Evolutionary conservation across 2,113 vertebrate genomes (phyloP).

Genomic region (Nesoenas mayeri): DNA sequence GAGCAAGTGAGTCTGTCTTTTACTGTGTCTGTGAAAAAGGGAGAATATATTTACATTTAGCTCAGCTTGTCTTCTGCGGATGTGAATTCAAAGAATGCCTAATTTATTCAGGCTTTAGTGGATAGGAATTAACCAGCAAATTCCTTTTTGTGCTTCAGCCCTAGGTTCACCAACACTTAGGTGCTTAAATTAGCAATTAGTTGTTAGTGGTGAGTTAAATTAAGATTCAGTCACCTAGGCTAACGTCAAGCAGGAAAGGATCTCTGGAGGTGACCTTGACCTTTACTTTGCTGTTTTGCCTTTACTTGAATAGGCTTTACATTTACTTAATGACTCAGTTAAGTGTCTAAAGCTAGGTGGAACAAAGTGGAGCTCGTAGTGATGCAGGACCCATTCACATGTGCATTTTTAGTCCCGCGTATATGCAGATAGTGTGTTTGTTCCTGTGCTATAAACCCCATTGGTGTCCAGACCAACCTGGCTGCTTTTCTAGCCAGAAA

Average conservation of each 20-base stretch:
- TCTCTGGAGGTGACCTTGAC: background rate
- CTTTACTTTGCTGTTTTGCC: background rate
- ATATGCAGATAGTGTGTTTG: rapidly evolving
- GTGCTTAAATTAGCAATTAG: background rate
- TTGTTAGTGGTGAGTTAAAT: background rate
- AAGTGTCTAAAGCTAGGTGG: background rate
- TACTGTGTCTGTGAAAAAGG: background rate
- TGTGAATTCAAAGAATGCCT: background rate
- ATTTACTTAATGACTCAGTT: background rate
- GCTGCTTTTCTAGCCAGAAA: background rate
- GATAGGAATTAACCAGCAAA: background rate
- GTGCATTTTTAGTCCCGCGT: background rate
- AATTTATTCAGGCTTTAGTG: background rate
- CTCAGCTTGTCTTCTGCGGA: background rate
- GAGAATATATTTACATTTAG: background rate
- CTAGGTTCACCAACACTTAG: background rate
- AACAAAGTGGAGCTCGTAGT: background rate
- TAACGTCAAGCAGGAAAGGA: background rate
- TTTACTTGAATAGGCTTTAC: background rate
- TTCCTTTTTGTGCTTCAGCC: background rate
- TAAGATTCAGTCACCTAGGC: background rate
- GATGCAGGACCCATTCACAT: rapidly evolving
- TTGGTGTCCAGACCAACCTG: background rate
- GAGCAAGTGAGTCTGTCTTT: background rate
- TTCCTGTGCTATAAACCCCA: background rate